Evolutionary conservation across 2,113 vertebrate genomes (phyloP).

Genomic region (Coreoperca whiteheadi): DNA sequence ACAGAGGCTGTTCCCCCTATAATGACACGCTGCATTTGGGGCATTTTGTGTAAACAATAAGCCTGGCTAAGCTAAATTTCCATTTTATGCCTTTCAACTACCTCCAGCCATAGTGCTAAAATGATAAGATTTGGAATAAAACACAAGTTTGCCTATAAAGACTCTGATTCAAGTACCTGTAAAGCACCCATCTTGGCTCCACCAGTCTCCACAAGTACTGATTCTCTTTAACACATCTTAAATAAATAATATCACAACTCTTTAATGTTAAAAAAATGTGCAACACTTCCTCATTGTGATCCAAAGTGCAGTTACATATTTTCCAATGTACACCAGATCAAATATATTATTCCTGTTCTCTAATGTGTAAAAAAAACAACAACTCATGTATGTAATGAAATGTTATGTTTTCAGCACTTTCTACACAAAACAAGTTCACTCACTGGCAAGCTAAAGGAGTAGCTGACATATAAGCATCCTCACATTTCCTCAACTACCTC

Average conservation of each 20-base stretch:
- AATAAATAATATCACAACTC: slow-evolving; percentile 38
- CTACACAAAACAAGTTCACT: not conserved
- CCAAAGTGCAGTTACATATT: slow-evolving; percentile 56
- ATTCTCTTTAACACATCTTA: slow-evolving; percentile 39
- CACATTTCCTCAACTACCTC: not conserved
- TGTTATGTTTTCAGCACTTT: not conserved
- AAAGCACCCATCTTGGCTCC: slow-evolving; percentile 32
- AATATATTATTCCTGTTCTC: slow-evolving; percentile 6
- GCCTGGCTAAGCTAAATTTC: not conserved
- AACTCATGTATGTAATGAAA: slow-evolving; percentile 15
- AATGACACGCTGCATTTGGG: slow-evolving; percentile 18
- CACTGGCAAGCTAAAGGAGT: not conserved
- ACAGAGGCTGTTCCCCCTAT: slow-evolving; percentile 30
- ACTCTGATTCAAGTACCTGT: not conserved
- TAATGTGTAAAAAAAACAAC: not conserved
- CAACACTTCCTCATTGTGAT: slow-evolving; percentile 48
- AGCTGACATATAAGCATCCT: not conserved
- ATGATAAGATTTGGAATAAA: slow-evolving; percentile 20
- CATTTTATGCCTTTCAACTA: slow-evolving; percentile 25
- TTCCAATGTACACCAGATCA: slow-evolving; percentile 25
- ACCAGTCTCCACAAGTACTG: slow-evolving; percentile 54
- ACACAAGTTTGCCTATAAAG: not conserved
- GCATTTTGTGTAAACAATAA: slow-evolving; percentile 28
- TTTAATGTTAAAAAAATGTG: slow-evolving; percentile 9
- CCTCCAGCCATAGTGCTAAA: not conserved